phyloP scores from a whole-genome alignment of 2,797 vertebrate genomes.

The Miichthys miiuy region DNA sequence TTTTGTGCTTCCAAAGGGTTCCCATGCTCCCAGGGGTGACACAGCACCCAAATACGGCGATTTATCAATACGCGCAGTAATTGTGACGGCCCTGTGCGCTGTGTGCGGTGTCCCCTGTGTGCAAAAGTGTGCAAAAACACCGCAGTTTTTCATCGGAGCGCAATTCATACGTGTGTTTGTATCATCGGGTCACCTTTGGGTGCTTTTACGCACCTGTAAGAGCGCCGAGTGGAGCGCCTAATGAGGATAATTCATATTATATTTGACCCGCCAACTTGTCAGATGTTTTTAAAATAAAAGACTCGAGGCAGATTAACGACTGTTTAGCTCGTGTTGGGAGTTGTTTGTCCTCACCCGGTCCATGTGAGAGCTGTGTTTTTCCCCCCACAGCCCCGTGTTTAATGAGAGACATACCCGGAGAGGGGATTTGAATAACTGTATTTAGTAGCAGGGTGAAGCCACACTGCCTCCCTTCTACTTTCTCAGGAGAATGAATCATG shows the following conservation, averaged over 20 bases:
- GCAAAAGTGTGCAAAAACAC: background rate
- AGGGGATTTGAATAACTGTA: conserved; percentile 82
- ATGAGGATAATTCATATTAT: background rate
- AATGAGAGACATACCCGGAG: conserved; percentile 80
- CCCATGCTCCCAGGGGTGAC: conserved; percentile 79
- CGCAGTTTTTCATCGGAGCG: background rate
- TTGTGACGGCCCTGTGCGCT: conserved; percentile 24
- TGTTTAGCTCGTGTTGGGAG: conserved; percentile 42
- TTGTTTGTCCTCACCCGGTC: conserved; percentile 63
- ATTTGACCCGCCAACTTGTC: background rate
- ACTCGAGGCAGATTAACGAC: conserved; percentile 22
- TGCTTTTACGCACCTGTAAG: conserved; percentile 75
- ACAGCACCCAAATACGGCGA: conserved; percentile 60
- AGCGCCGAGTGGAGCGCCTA: background rate
- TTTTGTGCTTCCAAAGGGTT: conserved; percentile 72
- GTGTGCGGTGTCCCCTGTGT: conserved; percentile 10
- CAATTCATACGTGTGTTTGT: background rate
- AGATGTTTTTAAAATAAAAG: background rate
- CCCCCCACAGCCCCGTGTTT: conserved; percentile 55
- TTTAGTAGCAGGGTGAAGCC: conserved; percentile 79
- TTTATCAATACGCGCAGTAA: conserved; percentile 63
- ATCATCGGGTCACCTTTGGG: conserved; percentile 4
- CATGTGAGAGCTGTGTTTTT: conserved; percentile 65
- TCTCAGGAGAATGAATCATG: conserved; percentile 84
- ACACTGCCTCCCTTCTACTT: conserved; percentile 75